Evolutionary conservation across 1,140 invertebrate genomes (phyloP), one percentile per base, ranked within the genome.

Genomic region (Drosophila guanche): DNA sequence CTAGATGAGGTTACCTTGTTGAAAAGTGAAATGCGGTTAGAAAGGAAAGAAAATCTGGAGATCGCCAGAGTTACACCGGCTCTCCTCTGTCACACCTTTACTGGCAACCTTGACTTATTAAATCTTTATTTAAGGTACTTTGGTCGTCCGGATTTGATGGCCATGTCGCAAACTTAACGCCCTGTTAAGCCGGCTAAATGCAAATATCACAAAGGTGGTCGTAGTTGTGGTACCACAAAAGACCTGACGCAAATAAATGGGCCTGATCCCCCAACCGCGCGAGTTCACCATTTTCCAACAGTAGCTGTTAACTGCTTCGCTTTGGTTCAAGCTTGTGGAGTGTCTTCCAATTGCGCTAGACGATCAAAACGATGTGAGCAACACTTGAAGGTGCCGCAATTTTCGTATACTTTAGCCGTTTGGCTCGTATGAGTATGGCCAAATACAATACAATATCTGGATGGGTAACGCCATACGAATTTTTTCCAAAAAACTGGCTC

Each of bases 381-480:
- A 77, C 68, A 86, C 73, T 68, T 85, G 81, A 86, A 86, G 72
- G 85, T 85, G 84, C 77, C 68, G 81, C 77, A 86, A 85, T 86
- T 85, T 86, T 86, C 63, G 65, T 40, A 27, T 70, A 16, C 46
- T 68, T n/a, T 5, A 37, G 33, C 1, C 37, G 57, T 54, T 22
- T 33, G 20, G 25, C 48, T 55, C 25, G 59, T 46, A 50, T 40
- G 54, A 61, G 46, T 20, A 52, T 40, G 16, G 16, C 16, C 16
- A 20, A 20, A 20, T 0, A 1, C 16, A 20, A 20, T 20, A 20
- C 16, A 20, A 20, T 20, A 20, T 20, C 16, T 20, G 16, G 16
- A 20, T 20, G 16, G 16, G 16, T 20, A 20, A 20, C 16, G 16
- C 16, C 1, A 20, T 20, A 20, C 16, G 16, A 20, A 1, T 20